Base-by-base conservation (phyloP, 1,140 invertebrate genomes). In the Lepeophtheirus salmonis region DNA sequence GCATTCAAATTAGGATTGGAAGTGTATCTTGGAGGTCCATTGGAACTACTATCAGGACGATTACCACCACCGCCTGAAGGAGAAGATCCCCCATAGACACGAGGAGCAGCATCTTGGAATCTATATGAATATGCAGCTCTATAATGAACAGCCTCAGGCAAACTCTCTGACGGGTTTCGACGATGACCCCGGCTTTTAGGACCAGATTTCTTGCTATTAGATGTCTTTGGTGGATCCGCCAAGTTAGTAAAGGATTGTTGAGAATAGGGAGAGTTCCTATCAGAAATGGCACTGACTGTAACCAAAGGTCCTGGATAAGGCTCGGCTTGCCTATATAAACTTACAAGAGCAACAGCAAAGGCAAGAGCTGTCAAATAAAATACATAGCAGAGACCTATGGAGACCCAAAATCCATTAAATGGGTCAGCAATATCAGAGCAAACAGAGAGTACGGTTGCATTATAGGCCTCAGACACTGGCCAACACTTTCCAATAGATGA, bases 261-360 rank as follows among this genome's bases (percentile, higher is more conserved):
- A 22, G n/a, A 23, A n/a, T 57, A 18, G n/a, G 26, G 20, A 4
- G 23, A 25, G 2, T 12, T 18, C 23, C 13, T 18, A 13, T 57
- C 55, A 20, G 21, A 20, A 2, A 50, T 22, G 23, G 55, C 20
- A 25, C n/a, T 25, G 1, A 57, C 55, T 25, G 22, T 23, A 17
- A 57, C 55, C 22, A 57, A 41, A 3, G 55, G 55, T 2, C 59
- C 59, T 53, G 59, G 59, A 50, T 61, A 61, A 18, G 59, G 59
- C 49, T 61, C 59, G n/a, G 59, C 60, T 41, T 61, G 60, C 17
- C 59, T 52, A 48, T 61, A 61, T 48, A 61, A 50, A 20, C 41
- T 50, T 13, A 61, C 50, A 13, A 61, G 24, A 20, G 50, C 12
- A 18, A 61, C 16, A 14, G 48, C 50, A 4, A 61, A 48, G n/a